Percentiles rank a stretch among this genome's conserved stretches.
phyloP scores from a whole-genome alignment of 2,113 vertebrate species.

The Anarrhichthys ocellatus region DNA sequence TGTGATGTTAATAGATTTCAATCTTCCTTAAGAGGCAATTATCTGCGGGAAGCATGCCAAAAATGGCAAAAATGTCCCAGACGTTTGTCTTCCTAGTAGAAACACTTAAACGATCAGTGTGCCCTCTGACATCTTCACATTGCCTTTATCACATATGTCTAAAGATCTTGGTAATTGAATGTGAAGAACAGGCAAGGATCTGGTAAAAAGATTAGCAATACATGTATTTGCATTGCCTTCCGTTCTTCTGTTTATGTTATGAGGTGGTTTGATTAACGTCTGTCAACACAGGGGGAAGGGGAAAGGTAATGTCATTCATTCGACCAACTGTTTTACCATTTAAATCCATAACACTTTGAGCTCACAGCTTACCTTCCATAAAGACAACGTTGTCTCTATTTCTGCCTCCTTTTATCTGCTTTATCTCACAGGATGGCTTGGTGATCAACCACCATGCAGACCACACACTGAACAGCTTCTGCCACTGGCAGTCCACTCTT shows the following conservation, averaged over 20 bases:
- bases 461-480: conserved; percentile 92
- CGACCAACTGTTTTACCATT: not conserved
- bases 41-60: conserved; percentile 63
- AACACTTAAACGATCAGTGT: conserved; percentile 26
- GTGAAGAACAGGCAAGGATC: not conserved
- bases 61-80: conserved; percentile 50
- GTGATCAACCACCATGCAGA: conserved; percentile 93
- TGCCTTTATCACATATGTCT: not conserved
- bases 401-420: conserved; percentile 16
- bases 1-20: conserved; percentile 75
- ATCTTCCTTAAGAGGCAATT: conserved; percentile 69
- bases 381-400: conserved; percentile 6
- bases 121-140: conserved; percentile 7
- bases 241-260: not conserved
- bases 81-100: not conserved
- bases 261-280: not conserved
- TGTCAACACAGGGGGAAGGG: not conserved
- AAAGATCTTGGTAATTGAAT: not conserved
- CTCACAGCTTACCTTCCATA: not conserved
- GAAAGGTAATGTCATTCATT: not conserved
- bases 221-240: not conserved
- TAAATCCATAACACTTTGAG: not conserved
- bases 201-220: not conserved
- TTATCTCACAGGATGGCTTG: conserved; percentile 85
- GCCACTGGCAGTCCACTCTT: conserved; percentile 92